These are phyloP conservation scores for Lamellibrachia luymesi DNA, from an alignment of 1,140 invertebrate species.

Conservation along the genomic window DNA sequence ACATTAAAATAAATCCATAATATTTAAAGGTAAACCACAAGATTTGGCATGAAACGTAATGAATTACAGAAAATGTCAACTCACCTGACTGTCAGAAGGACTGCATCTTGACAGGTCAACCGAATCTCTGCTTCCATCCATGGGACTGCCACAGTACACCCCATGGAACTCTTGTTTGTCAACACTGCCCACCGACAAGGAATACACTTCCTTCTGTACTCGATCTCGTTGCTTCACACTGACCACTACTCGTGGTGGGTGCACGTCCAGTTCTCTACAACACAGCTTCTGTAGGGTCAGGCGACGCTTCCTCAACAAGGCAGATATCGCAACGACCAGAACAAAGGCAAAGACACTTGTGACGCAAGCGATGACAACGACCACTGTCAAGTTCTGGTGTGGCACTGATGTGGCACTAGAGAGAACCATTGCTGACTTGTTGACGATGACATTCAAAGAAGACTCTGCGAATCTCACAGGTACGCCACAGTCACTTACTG, in stretches of 20 bases:
- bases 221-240: background rate
- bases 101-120: background rate
- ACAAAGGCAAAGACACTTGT: background rate
- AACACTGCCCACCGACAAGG: background rate
- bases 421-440: background rate
- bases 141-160: background rate
- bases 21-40: no score
- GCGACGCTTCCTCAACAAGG: background rate
- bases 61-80: background rate
- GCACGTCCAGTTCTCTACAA: background rate
- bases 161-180: background rate
- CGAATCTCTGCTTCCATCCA: background rate
- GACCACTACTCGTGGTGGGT: background rate
- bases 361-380: constrained; percentile 3
- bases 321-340: background rate
- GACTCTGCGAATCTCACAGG: background rate
- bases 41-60: no score
- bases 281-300: background rate
- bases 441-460: background rate
- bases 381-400: constrained; percentile 10
- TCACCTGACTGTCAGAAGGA: background rate
- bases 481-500: background rate
- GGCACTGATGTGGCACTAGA: background rate
- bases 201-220: background rate
- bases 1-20: no score